phyloP scores from a whole-genome alignment of 2,797 vertebrate species.

The Esox masquinongy region DNA sequence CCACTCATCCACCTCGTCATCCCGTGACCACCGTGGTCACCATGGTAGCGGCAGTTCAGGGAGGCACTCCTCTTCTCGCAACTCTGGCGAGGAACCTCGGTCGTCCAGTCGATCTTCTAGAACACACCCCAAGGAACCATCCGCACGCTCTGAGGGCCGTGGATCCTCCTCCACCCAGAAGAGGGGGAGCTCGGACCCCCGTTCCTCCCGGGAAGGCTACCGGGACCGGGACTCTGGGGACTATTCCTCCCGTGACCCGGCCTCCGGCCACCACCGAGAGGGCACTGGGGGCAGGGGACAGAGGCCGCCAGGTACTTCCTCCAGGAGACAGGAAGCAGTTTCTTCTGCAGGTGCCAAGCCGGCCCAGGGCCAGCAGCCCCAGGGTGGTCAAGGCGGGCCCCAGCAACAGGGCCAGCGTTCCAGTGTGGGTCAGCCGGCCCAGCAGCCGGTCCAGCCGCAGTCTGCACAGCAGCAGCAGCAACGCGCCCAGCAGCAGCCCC shows the following conservation, averaged over 20 bases:
- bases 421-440: constrained; percentile 48
- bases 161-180: constrained; percentile 78
- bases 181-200: constrained; percentile 79
- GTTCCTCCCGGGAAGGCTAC: constrained; percentile 76
- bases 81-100: constrained; percentile 85
- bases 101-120: constrained; percentile 82
- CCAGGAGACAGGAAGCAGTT: constrained; percentile 69
- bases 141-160: constrained; percentile 82
- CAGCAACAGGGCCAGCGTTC: constrained; percentile 55
- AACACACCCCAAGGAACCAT: constrained; percentile 85
- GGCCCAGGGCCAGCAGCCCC: constrained; percentile 63
- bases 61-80: constrained; percentile 87
- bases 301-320: constrained; percentile 69
- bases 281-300: constrained; percentile 82
- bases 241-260: constrained; percentile 84
- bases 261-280: constrained; percentile 80
- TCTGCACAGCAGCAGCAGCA: constrained; percentile 47
- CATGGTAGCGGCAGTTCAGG: constrained; percentile 86
- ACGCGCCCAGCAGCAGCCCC: constrained; percentile 64
- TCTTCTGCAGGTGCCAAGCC: constrained; percentile 68
- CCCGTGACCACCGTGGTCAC: constrained; percentile 88
- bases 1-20: constrained; percentile 73
- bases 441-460: constrained; percentile 36
- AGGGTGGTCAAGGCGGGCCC: constrained; percentile 52
- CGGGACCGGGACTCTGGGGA: constrained; percentile 82